Evolutionary conservation across 2,797 vertebrate species (phyloP), one percentile per base, ranked within the genome.

Genomic region (Linurgus olivaceus): DNA sequence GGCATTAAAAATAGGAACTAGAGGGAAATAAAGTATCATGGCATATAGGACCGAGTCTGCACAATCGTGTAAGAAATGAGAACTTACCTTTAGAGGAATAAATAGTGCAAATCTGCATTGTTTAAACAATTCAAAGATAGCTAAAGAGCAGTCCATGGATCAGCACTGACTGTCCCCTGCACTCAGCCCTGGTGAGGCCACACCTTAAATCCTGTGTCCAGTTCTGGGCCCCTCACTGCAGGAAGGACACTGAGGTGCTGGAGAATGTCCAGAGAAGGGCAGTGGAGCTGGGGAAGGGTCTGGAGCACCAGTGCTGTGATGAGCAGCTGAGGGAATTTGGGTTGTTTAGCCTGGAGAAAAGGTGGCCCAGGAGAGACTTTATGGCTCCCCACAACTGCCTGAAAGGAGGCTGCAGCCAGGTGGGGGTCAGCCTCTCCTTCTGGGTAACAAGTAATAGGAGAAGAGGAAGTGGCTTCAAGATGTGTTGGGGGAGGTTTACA

Each of bases 131-230:
- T 18, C 57, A 71, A 79, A 66, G 26, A 31, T 11, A 17, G 48
- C 10, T 81, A 76, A 71, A 57, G 33, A 48, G 40, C 21, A 89
- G 66, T 6, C 63, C 3, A 21, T 7, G 29, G 25, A 40, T 85
- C 83, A 87, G n/a, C n/a, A 33, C 48, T 6, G 14, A 33, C 18
- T 2, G 1, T 37, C 4, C 23, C 37, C 29, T 47, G 23, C 16
- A 47, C 8, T 61, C 0, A 0, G 38, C 38, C 24, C 42, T 51
- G 15, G n/a, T 55, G 74, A 84, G 58, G 15, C 33, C 2, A 1
- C 33, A 79, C 3, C 31, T 51, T 0, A 0, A 70, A 6, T 25
- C 5, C 12, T 35, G 35, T 14, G 8, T 35, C 24, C 62, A 17
- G 38, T 44, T 74, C 8, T 79, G 40, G 50, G 21, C 45, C 10